Percentiles rank a stretch among this genome's conserved stretches.
These are phyloP conservation scores for Apeira syringaria DNA, from an alignment of 2,888 invertebrate species.

Conservation along the genomic window DNA sequence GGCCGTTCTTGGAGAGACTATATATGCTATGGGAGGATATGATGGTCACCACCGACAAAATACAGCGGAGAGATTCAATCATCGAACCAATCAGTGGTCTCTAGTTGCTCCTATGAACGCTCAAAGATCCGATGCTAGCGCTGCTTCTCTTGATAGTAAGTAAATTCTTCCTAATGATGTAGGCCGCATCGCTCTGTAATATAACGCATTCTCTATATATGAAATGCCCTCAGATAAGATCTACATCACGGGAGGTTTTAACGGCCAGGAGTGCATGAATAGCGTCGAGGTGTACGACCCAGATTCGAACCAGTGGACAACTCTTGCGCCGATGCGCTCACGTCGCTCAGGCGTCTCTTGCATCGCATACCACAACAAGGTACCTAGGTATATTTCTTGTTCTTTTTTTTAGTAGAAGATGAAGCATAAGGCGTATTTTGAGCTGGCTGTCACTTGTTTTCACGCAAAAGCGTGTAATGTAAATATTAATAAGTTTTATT, in stretches of 20 bases:
- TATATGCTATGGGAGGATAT: conserved; percentile 95
- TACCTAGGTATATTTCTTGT: conserved; percentile 64
- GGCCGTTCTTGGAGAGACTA: conserved; percentile 88
- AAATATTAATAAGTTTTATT: too few species aligned
- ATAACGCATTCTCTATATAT: not conserved
- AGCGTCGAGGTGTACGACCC: conserved; percentile 93
- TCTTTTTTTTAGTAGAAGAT: conserved; percentile 4
- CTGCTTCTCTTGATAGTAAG: conserved; percentile 91
- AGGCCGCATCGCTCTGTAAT: too few species aligned
- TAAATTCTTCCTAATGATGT: too few species aligned
- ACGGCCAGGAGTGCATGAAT: conserved; percentile 94
- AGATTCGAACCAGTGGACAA: conserved; percentile 91
- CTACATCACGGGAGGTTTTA: conserved; percentile 94
- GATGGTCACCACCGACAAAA: conserved; percentile 94
- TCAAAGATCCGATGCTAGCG: conserved; percentile 95
- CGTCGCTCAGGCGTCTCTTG: conserved; percentile 96
- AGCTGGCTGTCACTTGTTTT: too few species aligned
- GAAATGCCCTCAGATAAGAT: conserved; percentile 83
- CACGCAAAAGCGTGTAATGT: too few species aligned
- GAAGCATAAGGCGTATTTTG: too few species aligned
- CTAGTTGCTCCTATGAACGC: conserved; percentile 94
- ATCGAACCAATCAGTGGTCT: conserved; percentile 94
- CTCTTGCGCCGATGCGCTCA: conserved; percentile 91
- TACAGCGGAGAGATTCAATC: conserved; percentile 93
- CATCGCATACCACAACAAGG: conserved; percentile 91